Conservation (phyloP, 2,888 invertebrate species). For the Spisula solida region DNA sequence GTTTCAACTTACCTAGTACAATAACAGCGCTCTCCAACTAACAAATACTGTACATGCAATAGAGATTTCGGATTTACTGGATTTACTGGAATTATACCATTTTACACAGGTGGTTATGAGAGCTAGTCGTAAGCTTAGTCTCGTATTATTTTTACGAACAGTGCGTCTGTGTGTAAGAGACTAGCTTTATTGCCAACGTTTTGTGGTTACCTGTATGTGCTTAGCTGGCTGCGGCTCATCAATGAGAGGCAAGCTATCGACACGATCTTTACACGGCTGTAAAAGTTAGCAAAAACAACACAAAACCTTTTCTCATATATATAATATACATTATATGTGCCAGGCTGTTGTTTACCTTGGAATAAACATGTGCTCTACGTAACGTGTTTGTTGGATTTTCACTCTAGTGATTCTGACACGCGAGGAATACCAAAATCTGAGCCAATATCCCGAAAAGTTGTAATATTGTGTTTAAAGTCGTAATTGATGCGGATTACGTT, state of each 20-base stretch:
- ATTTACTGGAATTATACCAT: not conserved
- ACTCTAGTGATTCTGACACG: not conserved
- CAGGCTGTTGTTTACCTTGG: conserved; percentile 42
- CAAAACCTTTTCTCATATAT: conserved; percentile 32
- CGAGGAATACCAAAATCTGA: not conserved
- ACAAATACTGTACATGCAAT: not conserved
- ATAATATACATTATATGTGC: not conserved
- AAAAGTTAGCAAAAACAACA: conserved; percentile 24
- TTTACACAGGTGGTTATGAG: conserved; percentile 10
- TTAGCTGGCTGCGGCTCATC: not conserved
- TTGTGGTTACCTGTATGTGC: not conserved
- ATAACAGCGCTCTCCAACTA: not conserved
- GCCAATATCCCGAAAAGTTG: not conserved
- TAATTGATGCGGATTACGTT: not conserved
- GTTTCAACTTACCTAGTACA: not conserved
- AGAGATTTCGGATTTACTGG: not conserved
- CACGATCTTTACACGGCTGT: conserved; percentile 13
- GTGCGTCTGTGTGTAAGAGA: not conserved
- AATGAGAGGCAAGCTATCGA: not conserved
- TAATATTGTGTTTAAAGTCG: not conserved
- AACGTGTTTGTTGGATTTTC: not conserved
- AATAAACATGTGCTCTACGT: not conserved
- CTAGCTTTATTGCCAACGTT: not conserved
- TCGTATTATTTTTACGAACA: conserved; percentile 9
- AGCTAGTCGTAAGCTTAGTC: not conserved